Percentiles rank a stretch among this genome's conserved stretches.
These are phyloP conservation scores for Latrodectus elegans DNA, from an alignment of 2,888 invertebrate genomes.

Conservation along the genomic window DNA sequence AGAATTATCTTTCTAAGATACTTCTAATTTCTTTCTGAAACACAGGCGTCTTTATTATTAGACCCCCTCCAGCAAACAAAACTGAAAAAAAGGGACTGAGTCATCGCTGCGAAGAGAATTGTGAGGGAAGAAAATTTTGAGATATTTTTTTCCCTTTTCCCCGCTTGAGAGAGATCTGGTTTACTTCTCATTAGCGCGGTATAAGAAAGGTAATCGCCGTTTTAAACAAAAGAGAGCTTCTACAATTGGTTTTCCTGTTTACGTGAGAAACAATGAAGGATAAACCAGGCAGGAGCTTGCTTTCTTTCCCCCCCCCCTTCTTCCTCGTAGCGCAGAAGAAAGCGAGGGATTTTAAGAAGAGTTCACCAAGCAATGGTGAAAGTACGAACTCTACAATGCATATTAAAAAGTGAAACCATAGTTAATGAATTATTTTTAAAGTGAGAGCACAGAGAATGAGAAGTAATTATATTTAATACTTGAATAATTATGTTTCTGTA, in stretches of 20 bases:
- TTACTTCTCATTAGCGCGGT: constrained; percentile 36
- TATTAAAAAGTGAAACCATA: no score
- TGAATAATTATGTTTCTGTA: no score
- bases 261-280: not conserved
- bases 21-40: not conserved
- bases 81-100: not conserved
- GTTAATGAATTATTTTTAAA: no score
- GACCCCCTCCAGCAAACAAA: not conserved
- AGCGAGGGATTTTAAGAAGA: no score
- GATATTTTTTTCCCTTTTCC: not conserved
- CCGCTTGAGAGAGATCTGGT: constrained; percentile 17
- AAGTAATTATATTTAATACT: no score
- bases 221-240: not conserved
- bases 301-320: no score
- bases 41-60: not conserved
- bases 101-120: not conserved
- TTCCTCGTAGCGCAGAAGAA: no score
- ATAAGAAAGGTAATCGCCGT: constrained; percentile 47
- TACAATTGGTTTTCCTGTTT: not conserved
- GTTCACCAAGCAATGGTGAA: no score
- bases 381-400: no score
- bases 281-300: no score
- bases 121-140: not conserved
- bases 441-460: no score
- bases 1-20: no score